A percentile compares a stretch with the other conserved stretches of the same genome.
Conservation (phyloP, 1,140 invertebrate species). For the Teleogryllus occipitalis region DNA sequence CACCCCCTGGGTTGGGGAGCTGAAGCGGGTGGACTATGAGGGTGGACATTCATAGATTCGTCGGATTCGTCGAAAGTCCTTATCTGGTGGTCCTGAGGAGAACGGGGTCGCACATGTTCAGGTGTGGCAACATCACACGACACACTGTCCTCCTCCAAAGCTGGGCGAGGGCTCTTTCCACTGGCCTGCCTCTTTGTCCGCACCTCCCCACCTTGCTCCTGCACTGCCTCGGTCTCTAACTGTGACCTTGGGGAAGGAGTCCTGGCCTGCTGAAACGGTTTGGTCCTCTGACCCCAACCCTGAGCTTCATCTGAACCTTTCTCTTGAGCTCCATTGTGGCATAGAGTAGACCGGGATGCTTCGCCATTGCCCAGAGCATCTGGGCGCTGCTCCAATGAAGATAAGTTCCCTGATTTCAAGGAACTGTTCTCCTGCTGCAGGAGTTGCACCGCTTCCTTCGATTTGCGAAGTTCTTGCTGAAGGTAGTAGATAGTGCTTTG, state of each 20-base stretch:
- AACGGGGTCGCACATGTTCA: background rate
- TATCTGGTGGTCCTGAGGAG: background rate
- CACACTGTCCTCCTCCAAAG: constrained; percentile 9
- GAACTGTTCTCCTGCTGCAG: constrained; percentile 40
- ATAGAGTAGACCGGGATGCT: constrained; percentile 25
- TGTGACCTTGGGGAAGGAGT: background rate
- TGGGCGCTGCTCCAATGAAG: constrained; percentile 25
- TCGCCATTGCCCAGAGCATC: constrained; percentile 29
- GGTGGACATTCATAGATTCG: constrained; percentile 12
- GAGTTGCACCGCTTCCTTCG: constrained; percentile 50
- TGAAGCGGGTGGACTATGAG: constrained; percentile 8
- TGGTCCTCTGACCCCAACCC: constrained; percentile 9
- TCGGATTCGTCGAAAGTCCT: constrained; percentile 13
- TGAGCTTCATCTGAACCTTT: background rate
- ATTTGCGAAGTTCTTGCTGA: constrained; percentile 80
- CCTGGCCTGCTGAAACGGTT: background rate
- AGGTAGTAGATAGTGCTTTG: constrained; percentile 92
- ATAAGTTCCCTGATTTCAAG: constrained; percentile 30
- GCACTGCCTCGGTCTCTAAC: background rate
- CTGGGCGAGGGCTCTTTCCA: background rate
- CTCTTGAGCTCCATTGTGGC: constrained; percentile 9
- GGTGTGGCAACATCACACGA: constrained; percentile 7
- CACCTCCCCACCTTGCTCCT: background rate
- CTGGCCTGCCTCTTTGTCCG: background rate
- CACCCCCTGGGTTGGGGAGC: background rate